phyloP scores from a whole-genome alignment of 2,797 vertebrate species.

The Octomys mimax region DNA sequence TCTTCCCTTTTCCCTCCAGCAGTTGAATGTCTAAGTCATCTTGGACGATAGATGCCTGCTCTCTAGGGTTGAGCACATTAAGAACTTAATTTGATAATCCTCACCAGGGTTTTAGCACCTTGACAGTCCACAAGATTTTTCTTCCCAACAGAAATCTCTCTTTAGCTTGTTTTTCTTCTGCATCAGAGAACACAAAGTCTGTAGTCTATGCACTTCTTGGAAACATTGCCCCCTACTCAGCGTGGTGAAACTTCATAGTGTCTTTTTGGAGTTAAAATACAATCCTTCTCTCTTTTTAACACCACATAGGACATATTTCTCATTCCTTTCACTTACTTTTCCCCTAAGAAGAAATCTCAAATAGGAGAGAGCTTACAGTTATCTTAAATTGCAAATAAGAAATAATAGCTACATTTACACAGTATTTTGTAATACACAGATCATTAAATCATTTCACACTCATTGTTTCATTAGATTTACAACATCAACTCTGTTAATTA shows the following conservation, averaged over 20 bases:
- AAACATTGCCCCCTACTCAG: not conserved
- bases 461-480: not conserved
- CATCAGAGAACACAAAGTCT: not conserved
- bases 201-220: not conserved
- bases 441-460: not conserved
- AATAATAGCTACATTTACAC: not conserved
- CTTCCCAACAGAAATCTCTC: not conserved
- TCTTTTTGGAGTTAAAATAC: not conserved
- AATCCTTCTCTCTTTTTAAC: not conserved
- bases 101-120: conserved; percentile 8
- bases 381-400: not conserved
- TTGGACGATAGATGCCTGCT: not conserved
- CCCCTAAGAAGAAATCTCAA: not conserved
- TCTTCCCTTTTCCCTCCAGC: not conserved
- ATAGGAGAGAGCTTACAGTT: not conserved
- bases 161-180: not conserved
- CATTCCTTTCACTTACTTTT: not conserved
- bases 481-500: not conserved
- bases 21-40: not conserved
- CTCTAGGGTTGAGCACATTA: not conserved
- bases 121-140: not conserved
- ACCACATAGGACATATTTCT: not conserved
- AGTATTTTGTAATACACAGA: not conserved
- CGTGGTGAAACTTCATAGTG: not conserved
- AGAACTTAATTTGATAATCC: not conserved